A percentile compares a stretch with the other conserved stretches of the same genome.
These are phyloP conservation scores for Rhagonycha fulva DNA, from an alignment of 2,888 invertebrate genomes.

Conservation along the genomic window DNA sequence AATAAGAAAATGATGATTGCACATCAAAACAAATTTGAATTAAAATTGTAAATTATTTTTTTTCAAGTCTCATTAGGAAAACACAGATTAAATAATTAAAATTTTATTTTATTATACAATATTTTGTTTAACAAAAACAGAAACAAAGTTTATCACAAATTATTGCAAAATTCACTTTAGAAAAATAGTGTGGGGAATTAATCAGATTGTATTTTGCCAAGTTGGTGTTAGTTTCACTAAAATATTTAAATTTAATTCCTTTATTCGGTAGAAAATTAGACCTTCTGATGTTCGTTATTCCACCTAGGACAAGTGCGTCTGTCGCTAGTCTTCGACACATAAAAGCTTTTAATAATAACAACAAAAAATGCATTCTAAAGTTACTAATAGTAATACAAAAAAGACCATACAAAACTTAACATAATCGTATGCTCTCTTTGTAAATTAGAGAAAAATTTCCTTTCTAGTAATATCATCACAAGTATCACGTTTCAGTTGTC, in stretches of 20 bases:
- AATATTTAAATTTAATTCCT: not conserved
- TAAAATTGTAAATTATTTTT: no score
- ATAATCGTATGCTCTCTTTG: not conserved
- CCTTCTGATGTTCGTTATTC: not conserved
- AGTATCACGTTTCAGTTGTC: conserved; percentile 54
- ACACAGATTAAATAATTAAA: not conserved
- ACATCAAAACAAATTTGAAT: no score
- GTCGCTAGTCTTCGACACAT: not conserved
- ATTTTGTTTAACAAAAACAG: not conserved
- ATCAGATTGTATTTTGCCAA: not conserved
- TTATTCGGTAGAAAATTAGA: not conserved
- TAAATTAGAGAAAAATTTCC: not conserved
- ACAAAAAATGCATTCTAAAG: not conserved
- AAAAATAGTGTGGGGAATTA: not conserved
- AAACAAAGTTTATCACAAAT: not conserved
- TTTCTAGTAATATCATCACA: not conserved
- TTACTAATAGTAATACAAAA: not conserved
- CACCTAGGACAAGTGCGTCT: not conserved
- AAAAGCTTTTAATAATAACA: not conserved
- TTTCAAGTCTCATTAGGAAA: not conserved
- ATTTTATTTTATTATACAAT: not conserved
- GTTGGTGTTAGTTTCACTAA: not conserved
- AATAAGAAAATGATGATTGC: no score
- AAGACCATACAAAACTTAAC: not conserved
- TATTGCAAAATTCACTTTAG: not conserved